These are phyloP conservation scores for Istiophorus platypterus DNA, from an alignment of 2,113 vertebrate genomes.

Conservation along the genomic window DNA sequence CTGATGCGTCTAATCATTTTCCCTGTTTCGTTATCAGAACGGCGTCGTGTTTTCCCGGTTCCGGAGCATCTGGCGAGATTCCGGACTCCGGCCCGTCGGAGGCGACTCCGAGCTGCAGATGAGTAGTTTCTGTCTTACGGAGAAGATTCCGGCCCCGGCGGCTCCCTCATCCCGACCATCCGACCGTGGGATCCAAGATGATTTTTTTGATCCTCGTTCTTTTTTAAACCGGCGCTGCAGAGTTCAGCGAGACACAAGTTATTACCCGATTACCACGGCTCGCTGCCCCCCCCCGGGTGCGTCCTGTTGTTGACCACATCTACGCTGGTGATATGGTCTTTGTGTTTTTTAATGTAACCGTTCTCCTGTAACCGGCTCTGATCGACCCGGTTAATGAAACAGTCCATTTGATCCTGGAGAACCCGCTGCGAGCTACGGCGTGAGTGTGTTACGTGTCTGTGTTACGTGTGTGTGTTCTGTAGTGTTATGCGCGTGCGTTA, in stretches of 20 bases:
- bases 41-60: no score
- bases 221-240: conserved; percentile 9
- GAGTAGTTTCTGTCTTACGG: conserved; percentile 24
- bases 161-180: conserved; percentile 33
- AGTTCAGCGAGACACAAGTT: not conserved
- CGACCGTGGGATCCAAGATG: conserved; percentile 22
- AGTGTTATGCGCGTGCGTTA: no score
- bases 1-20: not conserved
- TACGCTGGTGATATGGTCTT: no score
- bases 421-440: conserved; percentile 53
- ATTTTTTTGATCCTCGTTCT: conserved; percentile 19
- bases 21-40: no score
- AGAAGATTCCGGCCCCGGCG: conserved; percentile 38
- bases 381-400: conserved; percentile 63
- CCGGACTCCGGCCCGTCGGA: no score
- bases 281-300: not conserved
- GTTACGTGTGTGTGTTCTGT: no score
- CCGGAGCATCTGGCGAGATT: no score
- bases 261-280: not conserved
- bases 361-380: conserved; percentile 49
- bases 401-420: conserved; percentile 68
- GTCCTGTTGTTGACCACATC: conserved; percentile 51
- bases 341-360: conserved; percentile 30
- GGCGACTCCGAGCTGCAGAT: no score
- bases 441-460: no score